Evolutionary conservation across 2,888 invertebrate genomes (phyloP), one percentile per base, ranked within the genome.

Genomic region (Formica aserva): DNA sequence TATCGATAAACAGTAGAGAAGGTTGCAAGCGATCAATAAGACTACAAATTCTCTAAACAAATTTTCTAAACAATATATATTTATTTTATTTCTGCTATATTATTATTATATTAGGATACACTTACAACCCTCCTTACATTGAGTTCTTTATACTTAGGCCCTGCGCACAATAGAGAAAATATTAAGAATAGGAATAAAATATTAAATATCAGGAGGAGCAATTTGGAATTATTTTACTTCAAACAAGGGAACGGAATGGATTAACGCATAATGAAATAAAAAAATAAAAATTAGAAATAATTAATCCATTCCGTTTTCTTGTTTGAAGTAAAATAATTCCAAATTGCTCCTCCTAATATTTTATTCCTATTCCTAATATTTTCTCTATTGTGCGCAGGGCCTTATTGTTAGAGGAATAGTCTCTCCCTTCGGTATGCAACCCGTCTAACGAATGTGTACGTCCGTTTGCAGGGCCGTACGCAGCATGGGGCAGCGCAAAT

Each of bases 401-500:
- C 22, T 22, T 48, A 48, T 18, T 18, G 18, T 6, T 5, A 6
- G 48, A 6, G 4, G 6, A 18, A 48, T 18, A 48, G 48, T 18
- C 6, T 52, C 52, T 32, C 22, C 85, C 45, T 18, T 0, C 3
- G 9, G 0, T 35, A 77, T 66, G 88, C 85, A 86, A 90, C 88
- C 85, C 26, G 80, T 48, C 13, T 88, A 41, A 90, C 87, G 0
- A 9, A 15, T 6, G 9, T 18, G 84, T 81, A 48, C 84, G 26
- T 91, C 72, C 88, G 81, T 85, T 92, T 91, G 69, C 93, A 94
- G 94, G 87, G 87, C 90, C 86, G 90, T 92, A 88, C 92, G 92
- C 89, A 92, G 88, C 87, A 93, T 94, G 92, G 92, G 93, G 90
- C 94, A 94, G 87, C 93, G 93, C 32, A 93, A 94, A 82, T 89